Percentiles rank a stretch among this genome's conserved stretches.
These are phyloP conservation scores for Centroberyx gerrardi DNA, from an alignment of 2,797 vertebrate genomes.

Conservation along the genomic window DNA sequence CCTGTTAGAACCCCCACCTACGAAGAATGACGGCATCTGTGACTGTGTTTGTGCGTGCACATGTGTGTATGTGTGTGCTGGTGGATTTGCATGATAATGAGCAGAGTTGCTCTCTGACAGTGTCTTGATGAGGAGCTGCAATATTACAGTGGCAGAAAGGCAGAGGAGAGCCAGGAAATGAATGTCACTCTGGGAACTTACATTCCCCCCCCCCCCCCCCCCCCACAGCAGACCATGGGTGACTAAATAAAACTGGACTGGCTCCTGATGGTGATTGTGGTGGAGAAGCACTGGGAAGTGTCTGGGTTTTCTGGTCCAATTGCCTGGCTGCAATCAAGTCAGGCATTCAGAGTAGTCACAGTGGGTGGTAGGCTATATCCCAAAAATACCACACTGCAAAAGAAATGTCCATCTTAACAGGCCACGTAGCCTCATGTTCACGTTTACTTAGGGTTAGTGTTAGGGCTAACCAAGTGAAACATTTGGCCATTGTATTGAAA, in stretches of 20 bases:
- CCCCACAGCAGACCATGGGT: neutral
- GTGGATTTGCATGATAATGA: slow-evolving; percentile 74
- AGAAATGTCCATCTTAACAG: no score
- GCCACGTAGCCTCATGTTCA: no score
- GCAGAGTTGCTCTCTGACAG: slow-evolving; percentile 44
- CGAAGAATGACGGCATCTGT: slow-evolving; percentile 57
- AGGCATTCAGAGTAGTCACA: neutral
- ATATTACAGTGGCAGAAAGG: slow-evolving; percentile 43
- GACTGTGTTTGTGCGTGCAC: slow-evolving; percentile 32
- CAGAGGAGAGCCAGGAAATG: slow-evolving; percentile 35
- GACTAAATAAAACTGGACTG: slow-evolving; percentile 2
- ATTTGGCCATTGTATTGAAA: no score
- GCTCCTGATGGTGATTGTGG: slow-evolving; percentile 16
- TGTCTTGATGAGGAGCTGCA: slow-evolving; percentile 50
- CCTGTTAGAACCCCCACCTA: slow-evolving; percentile 30
- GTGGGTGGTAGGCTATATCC: neutral
- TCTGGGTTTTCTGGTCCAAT: neutral
- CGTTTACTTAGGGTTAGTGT: no score
- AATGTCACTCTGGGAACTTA: slow-evolving; percentile 19
- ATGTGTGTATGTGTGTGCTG: slow-evolving; percentile 5
- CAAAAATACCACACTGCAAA: neutral
- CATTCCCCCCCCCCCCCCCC: neutral
- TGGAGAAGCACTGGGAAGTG: neutral
- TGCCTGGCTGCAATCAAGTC: neutral
- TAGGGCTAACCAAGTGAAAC: no score